phyloP scores from a whole-genome alignment of 2,113 vertebrate species.

The Larimichthys crocea region DNA sequence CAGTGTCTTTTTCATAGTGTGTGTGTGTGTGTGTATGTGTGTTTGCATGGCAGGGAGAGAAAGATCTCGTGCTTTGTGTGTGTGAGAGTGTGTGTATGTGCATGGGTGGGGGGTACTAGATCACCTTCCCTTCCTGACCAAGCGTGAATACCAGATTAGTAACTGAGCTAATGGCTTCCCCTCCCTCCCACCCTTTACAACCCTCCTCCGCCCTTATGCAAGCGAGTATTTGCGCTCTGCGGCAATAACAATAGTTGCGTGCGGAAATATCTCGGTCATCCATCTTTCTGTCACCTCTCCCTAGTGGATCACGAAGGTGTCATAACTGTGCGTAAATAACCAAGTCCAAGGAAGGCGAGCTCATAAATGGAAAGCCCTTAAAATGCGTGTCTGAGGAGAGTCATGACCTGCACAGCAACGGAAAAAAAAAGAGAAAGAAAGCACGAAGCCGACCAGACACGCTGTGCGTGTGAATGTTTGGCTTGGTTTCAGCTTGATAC shows the following conservation, averaged over 20 bases:
- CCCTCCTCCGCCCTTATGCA: slow-evolving; percentile 49
- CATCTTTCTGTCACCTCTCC: slow-evolving; percentile 83
- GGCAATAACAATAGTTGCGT: slow-evolving; percentile 85
- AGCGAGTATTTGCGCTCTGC: slow-evolving; percentile 55
- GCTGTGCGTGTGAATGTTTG: slow-evolving; percentile 23
- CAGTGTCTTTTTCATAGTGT: slow-evolving; percentile 1
- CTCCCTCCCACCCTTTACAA: slow-evolving; percentile 28
- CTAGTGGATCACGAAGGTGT: slow-evolving; percentile 75
- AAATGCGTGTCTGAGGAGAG: slow-evolving; percentile 47
- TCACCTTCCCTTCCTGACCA: slow-evolving; percentile 76
- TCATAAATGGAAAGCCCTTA: slow-evolving; percentile 37
- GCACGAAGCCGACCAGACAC: background rate
- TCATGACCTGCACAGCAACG: slow-evolving; percentile 37
- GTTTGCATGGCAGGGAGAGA: background rate
- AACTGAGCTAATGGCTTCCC: slow-evolving; percentile 76
- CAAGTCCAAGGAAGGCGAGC: slow-evolving; percentile 43
- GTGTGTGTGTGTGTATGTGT: background rate
- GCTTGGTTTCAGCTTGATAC: background rate
- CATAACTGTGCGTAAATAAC: slow-evolving; percentile 57
- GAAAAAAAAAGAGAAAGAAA: slow-evolving; percentile 21
- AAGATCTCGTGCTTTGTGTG: slow-evolving; percentile 2
- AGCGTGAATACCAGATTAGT: slow-evolving; percentile 78
- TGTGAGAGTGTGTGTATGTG: background rate
- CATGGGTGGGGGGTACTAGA: slow-evolving; percentile 25
- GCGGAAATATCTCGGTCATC: slow-evolving; percentile 83